Base-by-base conservation (phyloP, 1,140 invertebrate species). In the Drosophila mayri region DNA sequence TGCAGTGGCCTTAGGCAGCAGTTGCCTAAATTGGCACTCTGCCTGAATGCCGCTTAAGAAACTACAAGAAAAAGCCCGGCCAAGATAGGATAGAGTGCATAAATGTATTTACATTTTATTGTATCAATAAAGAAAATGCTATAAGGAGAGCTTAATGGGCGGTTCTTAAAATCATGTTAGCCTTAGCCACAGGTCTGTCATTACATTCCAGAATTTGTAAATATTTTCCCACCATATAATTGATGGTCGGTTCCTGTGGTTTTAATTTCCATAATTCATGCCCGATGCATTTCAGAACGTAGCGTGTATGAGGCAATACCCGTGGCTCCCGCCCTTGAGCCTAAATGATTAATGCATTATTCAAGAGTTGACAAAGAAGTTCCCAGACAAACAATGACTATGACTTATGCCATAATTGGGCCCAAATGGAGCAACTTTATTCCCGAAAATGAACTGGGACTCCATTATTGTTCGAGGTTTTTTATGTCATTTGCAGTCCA, bases 1-100 rank as follows among this genome's bases (percentile, higher is more conserved):
- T 85, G 66, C 61, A 73, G 67, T 66, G 65, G 68, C 74, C 74
- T 77, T 49, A 55, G 25, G 73, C 6, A 16, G 22, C 32, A 65
- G 50, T 65, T 20, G 37, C 14, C n/a, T 12, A 40, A 40, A 59
- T 44, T 46, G 28, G 16, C 28, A 44, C 10, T 54, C 44, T 46
- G 28, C 28, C 28, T 25, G 44, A 20, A 10, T 43, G 41, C 12
- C 5, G 18, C 18, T 12, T 12, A 22, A 9, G 18, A 61, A n/a
- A 61, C 14, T 14, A 16, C 35, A 18, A 28, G 9, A n/a, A 57
- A 38, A 57, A n/a, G 7, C 44, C 44, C 16, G 44, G 44, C 44
- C 12, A 14, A 16, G 43, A 14, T 46, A 22, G 14, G 12, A 46
- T 46, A 3, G 12, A 46, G 20, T 12, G 49, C 49, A 20, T 20